phyloP scores from a whole-genome alignment of 2,797 vertebrate species.

The Buceros bicornis region DNA sequence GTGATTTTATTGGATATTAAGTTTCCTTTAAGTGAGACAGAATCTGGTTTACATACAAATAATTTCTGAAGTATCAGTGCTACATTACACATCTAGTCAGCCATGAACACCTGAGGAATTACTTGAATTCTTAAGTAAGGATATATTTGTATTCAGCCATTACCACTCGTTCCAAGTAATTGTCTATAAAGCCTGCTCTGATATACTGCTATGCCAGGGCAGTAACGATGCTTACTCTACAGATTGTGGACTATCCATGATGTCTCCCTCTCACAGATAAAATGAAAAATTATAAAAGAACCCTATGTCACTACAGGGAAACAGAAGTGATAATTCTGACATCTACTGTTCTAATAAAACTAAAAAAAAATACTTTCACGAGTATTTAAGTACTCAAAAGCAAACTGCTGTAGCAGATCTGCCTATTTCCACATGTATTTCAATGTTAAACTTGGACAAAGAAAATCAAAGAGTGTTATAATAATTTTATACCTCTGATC shows the following conservation, averaged over 20 bases:
- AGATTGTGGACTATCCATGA: neutral
- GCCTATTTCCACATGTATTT: neutral
- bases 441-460: neutral
- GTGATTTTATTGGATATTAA: neutral
- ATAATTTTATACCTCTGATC: neutral
- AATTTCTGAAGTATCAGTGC: neutral
- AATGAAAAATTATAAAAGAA: neutral
- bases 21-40: neutral
- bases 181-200: neutral
- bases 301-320: neutral
- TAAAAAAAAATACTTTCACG: neutral
- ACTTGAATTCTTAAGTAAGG: neutral
- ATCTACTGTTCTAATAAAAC: neutral
- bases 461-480: neutral
- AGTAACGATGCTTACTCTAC: neutral
- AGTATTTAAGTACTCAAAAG: neutral
- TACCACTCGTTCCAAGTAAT: neutral
- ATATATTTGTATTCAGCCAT: neutral
- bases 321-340: neutral
- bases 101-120: neutral
- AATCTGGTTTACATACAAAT: neutral
- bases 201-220: neutral
- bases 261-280: neutral
- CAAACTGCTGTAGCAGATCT: neutral
- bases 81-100: neutral